These are phyloP conservation scores for Drosophila prostipennis DNA, from an alignment of 2,888 invertebrate species.

Conservation along the genomic window DNA sequence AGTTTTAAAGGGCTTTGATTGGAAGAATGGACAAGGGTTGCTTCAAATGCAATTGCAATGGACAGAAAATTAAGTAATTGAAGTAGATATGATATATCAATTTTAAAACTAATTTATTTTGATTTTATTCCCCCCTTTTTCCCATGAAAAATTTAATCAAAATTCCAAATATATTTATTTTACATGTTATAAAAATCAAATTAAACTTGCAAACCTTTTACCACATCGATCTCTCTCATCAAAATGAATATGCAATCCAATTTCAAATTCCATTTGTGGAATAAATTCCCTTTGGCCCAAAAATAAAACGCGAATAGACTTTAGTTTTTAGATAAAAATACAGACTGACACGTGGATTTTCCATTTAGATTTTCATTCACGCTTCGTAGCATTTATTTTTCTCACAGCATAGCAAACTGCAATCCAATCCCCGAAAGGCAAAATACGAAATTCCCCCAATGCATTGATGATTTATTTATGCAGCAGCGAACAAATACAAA, in stretches of 20 bases:
- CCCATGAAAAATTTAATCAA: not conserved
- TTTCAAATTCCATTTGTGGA: constrained; percentile 35
- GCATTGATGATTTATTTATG: constrained; percentile 76
- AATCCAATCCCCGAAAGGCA: constrained; percentile 42
- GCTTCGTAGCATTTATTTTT: constrained; percentile 44
- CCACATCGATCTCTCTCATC: not conserved
- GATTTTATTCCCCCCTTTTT: too few species aligned
- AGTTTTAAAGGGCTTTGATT: not conserved
- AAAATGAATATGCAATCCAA: constrained; percentile 20
- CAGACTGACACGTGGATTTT: constrained; percentile 21
- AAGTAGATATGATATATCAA: too few species aligned
- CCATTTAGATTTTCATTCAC: constrained; percentile 54
- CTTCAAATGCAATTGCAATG: not conserved
- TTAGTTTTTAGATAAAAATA: constrained; percentile 24
- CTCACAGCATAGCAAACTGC: constrained; percentile 6
- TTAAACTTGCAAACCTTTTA: not conserved
- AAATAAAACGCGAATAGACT: constrained; percentile 13
- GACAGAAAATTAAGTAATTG: too few species aligned
- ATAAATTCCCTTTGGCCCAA: constrained; percentile 5
- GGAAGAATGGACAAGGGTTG: not conserved
- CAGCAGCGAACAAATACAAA: constrained; percentile 24
- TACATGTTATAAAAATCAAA: not conserved
- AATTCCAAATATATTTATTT: not conserved
- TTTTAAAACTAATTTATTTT: too few species aligned
- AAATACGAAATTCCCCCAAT: constrained; percentile 47